Conservation (phyloP, 2,797 vertebrate species). For the Muscicapa striata region DNA sequence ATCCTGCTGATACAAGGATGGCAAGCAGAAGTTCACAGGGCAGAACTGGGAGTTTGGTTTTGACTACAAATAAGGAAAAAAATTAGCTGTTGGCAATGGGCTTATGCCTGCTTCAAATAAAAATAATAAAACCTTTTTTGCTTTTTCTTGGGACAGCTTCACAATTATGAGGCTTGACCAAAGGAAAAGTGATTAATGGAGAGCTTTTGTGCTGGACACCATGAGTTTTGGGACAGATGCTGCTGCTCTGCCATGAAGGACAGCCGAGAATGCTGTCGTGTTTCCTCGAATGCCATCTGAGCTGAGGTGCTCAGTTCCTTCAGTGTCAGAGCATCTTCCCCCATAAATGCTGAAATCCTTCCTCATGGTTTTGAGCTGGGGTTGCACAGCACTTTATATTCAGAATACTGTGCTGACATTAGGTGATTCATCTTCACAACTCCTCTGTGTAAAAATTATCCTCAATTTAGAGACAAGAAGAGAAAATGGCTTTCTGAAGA, state of each 20-base stretch:
- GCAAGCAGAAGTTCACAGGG: neutral
- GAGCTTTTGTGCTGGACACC: neutral
- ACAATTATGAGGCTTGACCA: neutral
- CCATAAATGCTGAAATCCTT: neutral
- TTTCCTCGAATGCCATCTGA: neutral
- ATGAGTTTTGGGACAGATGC: neutral
- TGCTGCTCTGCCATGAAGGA: neutral
- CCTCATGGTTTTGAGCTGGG: neutral
- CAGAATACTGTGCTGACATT: conserved; percentile 32
- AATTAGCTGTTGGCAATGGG: neutral
- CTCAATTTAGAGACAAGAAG: conserved; percentile 36
- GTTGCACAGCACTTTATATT: conserved; percentile 31
- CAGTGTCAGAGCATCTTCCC: neutral
- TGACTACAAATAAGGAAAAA: neutral
- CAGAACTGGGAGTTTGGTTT: neutral
- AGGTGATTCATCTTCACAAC: conserved; percentile 58
- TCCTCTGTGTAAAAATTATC: conserved; percentile 55
- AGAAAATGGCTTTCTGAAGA: conserved; percentile 29
- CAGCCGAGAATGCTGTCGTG: neutral
- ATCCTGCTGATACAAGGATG: neutral
- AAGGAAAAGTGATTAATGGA: neutral
- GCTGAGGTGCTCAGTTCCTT: neutral
- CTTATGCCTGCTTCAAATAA: neutral
- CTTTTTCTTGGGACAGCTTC: neutral
- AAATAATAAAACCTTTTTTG: neutral